Base-by-base conservation (phyloP, 2,113 vertebrate species). In the Pterocles orientalis region DNA sequence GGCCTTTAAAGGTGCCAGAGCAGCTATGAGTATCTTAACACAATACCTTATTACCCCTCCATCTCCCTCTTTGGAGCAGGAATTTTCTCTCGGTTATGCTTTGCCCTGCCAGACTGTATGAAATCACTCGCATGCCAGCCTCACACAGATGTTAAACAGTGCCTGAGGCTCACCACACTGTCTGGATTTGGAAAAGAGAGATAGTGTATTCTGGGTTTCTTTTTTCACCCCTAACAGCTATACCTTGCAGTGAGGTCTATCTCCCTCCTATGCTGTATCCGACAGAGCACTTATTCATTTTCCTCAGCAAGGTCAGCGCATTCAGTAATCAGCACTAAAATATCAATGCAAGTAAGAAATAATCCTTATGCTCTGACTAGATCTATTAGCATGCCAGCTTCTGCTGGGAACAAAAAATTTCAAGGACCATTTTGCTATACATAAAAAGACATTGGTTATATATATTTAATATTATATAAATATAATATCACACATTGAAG, bases 91-190 rank as follows among this genome's bases (percentile, higher is more conserved):
- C 2, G 3, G 77, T 91, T 94, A 79, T 34, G 71, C 76, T 92
- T 71, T 93, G 75, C 88, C 62, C 75, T 95, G 92, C 90, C 93
- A 94, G 82, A 47, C 7, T 78, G 47, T 50, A 73, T 66, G 85
- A 94, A 91, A 87, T 73, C 82, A 82, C 85, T 94, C 3, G 1
- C 68, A 83, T 45, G 88, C 85, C 88, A 90, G 51, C 58, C 71
- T 86, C 56, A 56, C 60, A 66, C 64, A 77, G 90, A 80, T 18
- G 36, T 58, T 94, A 85, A 91, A 65, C 62, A 93, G 62, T 10
- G 82, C 92, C 92, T 19, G 79, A 86, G 76, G 92, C 86, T 86
- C 85, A 77, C 18, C 47, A 34, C 23, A 7, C 56, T 75, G 82
- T 18, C 75, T 62, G 58, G 20, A 62, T 78, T 90, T 48, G 53